Evolutionary conservation across 2,113 vertebrate genomes (phyloP), one percentile per base, ranked within the genome.

Genomic region (Puntigrus tetrazona): DNA sequence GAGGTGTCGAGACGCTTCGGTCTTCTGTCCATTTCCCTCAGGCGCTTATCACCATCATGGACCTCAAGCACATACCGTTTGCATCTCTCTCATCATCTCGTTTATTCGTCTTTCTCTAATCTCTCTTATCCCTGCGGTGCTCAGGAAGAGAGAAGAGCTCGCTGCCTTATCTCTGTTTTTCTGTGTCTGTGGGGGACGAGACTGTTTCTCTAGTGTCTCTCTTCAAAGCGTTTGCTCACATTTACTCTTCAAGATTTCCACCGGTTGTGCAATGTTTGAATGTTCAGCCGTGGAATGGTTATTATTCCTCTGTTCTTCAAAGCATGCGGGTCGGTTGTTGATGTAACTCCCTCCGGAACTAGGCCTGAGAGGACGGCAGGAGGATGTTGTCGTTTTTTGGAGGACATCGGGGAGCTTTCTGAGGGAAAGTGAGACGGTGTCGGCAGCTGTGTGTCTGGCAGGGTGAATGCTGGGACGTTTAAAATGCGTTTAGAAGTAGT

Each of bases 321-420:
- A 92, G 88, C 83, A 59, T 59, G 55, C 70, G 11, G 36, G 75
- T 31, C 16, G 36, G 50, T 34, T 86, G 88, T 90, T 93, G 85
- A 90, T 83, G 50, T 91, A 82, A 78, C 84, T 88, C 81, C 86
- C 91, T 88, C 84, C 57, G 81, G 87, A 90, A 91, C 87, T 36
- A 73, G 75, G 47, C 77, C 85, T 29, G 41, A 73, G 73, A 34
- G 73, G 55, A 38, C 13, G 14, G 22, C 8, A 16, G 50, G 81
- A 73, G 81, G 67, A 57, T 36, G 75, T 77, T 77, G 75, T 77
- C 75, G 9, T 36, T 77, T 36, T n/a, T 77, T 3, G 7, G 47
- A 52, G 7, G 43, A 10, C n/a, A 45, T 45, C 57, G 5, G 25
- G 57, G 10, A 69, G 31, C 27, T 20, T 69, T 69, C 18, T 31